phyloP scores from a whole-genome alignment of 2,888 invertebrate genomes.

The Drosophila maculinotata region DNA sequence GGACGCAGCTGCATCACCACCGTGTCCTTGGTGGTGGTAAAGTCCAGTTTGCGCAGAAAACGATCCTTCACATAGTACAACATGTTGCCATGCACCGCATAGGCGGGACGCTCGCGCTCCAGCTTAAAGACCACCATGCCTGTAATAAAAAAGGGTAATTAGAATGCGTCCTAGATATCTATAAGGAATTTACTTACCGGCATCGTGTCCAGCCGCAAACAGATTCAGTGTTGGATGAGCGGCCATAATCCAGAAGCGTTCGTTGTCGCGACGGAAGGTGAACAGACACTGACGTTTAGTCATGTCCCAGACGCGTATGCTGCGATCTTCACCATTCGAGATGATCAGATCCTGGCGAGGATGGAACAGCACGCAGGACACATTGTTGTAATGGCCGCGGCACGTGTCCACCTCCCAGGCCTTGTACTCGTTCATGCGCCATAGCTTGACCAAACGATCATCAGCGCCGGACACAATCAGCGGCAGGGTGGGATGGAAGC shows the following conservation, averaged over 20 bases:
- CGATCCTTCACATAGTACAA: conserved; percentile 98
- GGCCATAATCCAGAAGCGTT: conserved; percentile 98
- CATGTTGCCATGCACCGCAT: conserved; percentile 96
- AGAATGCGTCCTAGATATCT: neutral
- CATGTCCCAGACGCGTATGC: conserved; percentile 99
- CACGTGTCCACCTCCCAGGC: conserved; percentile 99
- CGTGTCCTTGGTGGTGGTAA: conserved; percentile 95
- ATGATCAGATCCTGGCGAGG: conserved; percentile 98
- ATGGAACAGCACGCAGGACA: conserved; percentile 98
- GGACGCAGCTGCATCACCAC: conserved; percentile 97
- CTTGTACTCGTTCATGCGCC: conserved; percentile 99
- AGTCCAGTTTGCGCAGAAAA: conserved; percentile 95
- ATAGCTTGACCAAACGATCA: conserved; percentile 98
- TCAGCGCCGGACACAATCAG: conserved; percentile 99
- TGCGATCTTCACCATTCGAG: conserved; percentile 99
- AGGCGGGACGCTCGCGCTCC: conserved; percentile 98
- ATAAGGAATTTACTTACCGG: conserved; percentile 89
- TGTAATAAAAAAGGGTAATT: conserved; percentile 25
- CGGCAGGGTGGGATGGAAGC: conserved; percentile 97
- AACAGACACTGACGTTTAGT: conserved; percentile 96
- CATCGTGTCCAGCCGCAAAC: conserved; percentile 99
- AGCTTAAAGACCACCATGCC: conserved; percentile 88
- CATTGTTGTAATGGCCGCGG: conserved; percentile 99
- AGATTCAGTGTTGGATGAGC: conserved; percentile 97
- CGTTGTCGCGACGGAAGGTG: conserved; percentile 97